A percentile compares a stretch with the other conserved stretches of the same genome.
phyloP scores from a whole-genome alignment of 1,140 invertebrate species.

The Danaus plexippus region DNA sequence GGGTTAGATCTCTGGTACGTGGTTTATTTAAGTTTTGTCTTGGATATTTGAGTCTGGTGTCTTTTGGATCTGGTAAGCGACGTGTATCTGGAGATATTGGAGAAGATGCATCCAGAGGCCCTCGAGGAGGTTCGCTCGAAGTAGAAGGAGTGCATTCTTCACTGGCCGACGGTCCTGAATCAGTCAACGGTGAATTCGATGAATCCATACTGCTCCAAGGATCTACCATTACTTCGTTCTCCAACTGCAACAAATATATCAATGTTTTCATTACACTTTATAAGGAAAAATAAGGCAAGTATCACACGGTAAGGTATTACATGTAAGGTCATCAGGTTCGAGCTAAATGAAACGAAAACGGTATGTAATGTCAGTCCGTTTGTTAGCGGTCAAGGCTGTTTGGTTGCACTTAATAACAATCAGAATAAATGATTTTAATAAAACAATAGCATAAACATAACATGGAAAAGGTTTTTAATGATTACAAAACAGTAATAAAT shows the following conservation, averaged over 20 bases:
- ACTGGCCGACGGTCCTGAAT: conserved; percentile 64
- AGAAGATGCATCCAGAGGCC: conserved; percentile 35
- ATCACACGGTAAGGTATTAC: conserved; percentile 17
- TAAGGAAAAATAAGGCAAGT: conserved; percentile 33
- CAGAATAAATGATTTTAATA: too few species aligned
- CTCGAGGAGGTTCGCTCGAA: conserved; percentile 49
- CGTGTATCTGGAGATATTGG: conserved; percentile 42
- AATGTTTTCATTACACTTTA: conserved; percentile 10
- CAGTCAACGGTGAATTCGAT: conserved; percentile 67
- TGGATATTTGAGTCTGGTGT: conserved; percentile 38
- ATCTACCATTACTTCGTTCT: conserved; percentile 71
- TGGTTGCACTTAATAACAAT: too few species aligned
- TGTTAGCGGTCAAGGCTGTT: conserved; percentile 34
- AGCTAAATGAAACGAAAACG: conserved; percentile 34
- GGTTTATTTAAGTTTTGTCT: conserved; percentile 39
- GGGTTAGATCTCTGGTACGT: conserved; percentile 54
- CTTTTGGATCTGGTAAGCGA: conserved; percentile 46
- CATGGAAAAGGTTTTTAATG: too few species aligned
- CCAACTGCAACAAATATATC: conserved; percentile 65
- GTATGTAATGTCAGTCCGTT: neutral
- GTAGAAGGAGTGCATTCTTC: conserved; percentile 65
- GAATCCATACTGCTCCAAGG: conserved; percentile 72
- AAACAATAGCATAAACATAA: too few species aligned
- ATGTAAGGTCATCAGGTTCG: conserved; percentile 32
- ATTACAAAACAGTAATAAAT: too few species aligned